These are phyloP conservation scores for Daboia siamensis DNA, from an alignment of 2,113 vertebrate genomes.

Conservation along the genomic window DNA sequence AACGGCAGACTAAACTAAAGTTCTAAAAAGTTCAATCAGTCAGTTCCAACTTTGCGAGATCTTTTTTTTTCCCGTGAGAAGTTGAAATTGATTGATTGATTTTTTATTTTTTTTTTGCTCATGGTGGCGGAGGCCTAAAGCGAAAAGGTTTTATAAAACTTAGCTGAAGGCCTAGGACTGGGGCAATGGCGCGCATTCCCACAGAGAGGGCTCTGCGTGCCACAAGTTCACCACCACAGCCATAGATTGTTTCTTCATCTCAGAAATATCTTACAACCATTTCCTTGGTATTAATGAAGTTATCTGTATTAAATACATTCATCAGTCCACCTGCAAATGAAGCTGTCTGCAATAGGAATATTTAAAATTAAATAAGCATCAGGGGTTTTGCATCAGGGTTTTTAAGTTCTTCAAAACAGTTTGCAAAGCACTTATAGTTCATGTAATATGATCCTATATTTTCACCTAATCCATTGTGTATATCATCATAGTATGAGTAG, in stretches of 20 bases:
- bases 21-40: too few species aligned
- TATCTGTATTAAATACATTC: background rate
- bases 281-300: background rate
- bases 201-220: too few species aligned
- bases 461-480: background rate
- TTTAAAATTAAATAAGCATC: background rate
- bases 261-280: background rate
- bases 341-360: background rate
- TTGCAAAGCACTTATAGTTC: background rate
- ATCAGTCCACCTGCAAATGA: background rate
- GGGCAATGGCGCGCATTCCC: too few species aligned
- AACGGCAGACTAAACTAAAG: too few species aligned
- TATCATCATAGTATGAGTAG: background rate
- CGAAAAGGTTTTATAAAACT: too few species aligned
- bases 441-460: background rate
- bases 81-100: too few species aligned
- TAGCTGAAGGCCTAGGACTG: too few species aligned
- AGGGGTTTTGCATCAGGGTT: background rate
- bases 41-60: too few species aligned
- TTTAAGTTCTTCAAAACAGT: background rate
- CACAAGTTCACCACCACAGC: too few species aligned
- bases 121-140: too few species aligned
- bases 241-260: background rate
- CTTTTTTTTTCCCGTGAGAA: too few species aligned
- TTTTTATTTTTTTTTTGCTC: too few species aligned